A percentile compares a stretch with the other conserved stretches of the same genome.
phyloP scores from a whole-genome alignment of 2,113 vertebrate genomes.

The Gymnorhina tibicen region DNA sequence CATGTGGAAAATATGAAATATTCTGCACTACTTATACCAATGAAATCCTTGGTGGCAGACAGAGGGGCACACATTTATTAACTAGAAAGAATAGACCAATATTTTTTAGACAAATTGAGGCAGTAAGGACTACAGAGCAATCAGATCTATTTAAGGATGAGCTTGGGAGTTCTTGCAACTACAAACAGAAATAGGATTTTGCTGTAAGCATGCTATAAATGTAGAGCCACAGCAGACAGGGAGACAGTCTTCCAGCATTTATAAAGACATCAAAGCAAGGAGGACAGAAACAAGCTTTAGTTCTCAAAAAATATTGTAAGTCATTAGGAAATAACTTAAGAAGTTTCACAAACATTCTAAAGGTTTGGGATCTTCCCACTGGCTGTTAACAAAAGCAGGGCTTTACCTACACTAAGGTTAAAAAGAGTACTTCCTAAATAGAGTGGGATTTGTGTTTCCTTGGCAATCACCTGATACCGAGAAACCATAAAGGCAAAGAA shows the following conservation, averaged over 20 bases:
- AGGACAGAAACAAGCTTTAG: background rate
- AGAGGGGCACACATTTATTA: background rate
- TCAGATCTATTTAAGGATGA: conserved; percentile 34
- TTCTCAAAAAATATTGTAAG: background rate
- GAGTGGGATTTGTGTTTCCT: background rate
- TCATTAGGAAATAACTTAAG: background rate
- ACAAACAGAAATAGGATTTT: conserved; percentile 37
- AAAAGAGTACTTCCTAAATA: background rate
- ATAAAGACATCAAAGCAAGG: background rate
- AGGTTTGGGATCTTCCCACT: background rate
- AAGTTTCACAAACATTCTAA: background rate
- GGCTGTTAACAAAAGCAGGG: background rate
- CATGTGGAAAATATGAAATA: background rate
- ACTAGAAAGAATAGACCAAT: background rate
- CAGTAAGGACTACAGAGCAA: background rate
- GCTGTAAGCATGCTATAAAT: conserved; percentile 20
- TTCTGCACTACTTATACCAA: background rate
- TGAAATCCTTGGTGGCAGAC: background rate
- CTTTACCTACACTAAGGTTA: background rate
- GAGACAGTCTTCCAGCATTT: background rate
- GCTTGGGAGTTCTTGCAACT: conserved; percentile 42
- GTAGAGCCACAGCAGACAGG: background rate
- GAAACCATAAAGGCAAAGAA: background rate
- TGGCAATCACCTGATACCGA: background rate
- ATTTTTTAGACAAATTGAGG: conserved; percentile 33